phyloP scores from a whole-genome alignment of 2,888 invertebrate genomes.

The Netelia fuscicornis region DNA sequence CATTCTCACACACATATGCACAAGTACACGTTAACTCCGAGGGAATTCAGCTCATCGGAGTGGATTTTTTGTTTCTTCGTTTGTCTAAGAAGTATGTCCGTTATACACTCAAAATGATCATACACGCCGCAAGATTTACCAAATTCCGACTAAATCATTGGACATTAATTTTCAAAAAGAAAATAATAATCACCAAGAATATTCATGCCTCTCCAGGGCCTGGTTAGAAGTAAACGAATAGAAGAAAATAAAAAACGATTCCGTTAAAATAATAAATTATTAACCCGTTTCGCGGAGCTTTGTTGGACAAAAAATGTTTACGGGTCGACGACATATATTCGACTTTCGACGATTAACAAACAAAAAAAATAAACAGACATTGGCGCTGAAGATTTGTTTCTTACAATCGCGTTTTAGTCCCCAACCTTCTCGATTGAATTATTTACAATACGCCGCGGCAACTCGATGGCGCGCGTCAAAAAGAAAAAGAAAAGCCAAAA shows the following conservation, averaged over 20 bases:
- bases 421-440: constrained; percentile 63
- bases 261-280: constrained; percentile 39
- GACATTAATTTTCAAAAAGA: neutral
- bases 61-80: constrained; percentile 15
- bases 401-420: constrained; percentile 17
- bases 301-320: constrained; percentile 10
- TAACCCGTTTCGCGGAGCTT: constrained; percentile 2
- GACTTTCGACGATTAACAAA: constrained; percentile 20
- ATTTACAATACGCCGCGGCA: constrained; percentile 71
- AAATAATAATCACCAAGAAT: neutral
- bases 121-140: neutral
- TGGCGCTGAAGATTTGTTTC: neutral
- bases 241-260: constrained; percentile 34
- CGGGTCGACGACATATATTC: constrained; percentile 10
- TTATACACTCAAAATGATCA: constrained; percentile 15
- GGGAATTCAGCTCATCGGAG: constrained; percentile 38
- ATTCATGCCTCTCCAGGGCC: neutral
- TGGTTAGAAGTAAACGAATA: constrained; percentile 3
- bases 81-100: neutral
- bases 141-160: constrained; percentile 19
- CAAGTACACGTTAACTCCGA: constrained; percentile 21
- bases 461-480: constrained; percentile 53
- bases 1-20: constrained; percentile 48
- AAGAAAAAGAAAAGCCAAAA: constrained; percentile 23
- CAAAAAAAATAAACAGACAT: constrained; percentile 27